Base-by-base conservation (phyloP, 2,113 vertebrate genomes). In the Gavialis gangeticus region DNA sequence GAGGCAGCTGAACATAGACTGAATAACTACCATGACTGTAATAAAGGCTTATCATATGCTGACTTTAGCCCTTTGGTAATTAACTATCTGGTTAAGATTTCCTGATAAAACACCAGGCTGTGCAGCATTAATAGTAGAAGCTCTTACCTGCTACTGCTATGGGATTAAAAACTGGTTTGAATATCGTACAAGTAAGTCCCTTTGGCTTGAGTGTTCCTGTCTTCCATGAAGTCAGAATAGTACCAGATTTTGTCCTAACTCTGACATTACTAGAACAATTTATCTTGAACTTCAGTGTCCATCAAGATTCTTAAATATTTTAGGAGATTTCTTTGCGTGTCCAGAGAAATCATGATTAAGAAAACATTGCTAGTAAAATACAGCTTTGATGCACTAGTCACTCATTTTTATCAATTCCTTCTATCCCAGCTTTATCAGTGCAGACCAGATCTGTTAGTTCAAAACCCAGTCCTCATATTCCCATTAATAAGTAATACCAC, bases 21-120 rank as follows among this genome's bases (percentile, higher is more conserved):
- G 90, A 54, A 92, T 85, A 95, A 89, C 87, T 93, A 87, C 94
- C 89, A 97, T 95, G 95, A 92, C 83, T 86, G 54, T 89, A 75
- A 89, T 80, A 94, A 95, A 97, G 95, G 93, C 93, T 97, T 76
- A 66, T 66, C n/a, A 24, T 78, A 94, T 71, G 85, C 93, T 96
- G 92, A 94, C 89, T 92, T 96, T 94, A 97, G 97, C 97, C 96
- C 96, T 98, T 96, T 90, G 71, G 95, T 92, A 96, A 94, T 95
- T 91, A 97, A 96, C 93, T 46, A 55, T 78, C 73, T 27, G 4
- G 94, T 94, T 95, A 97, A 97, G 94, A 94, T 95, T 80, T 96
- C 89, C 90, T 87, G 80, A 96, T 86, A 94, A 96, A 96, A 81
- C 92, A 94, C 85, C 58, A 92, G 62, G 81, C 85, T 94, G 76